These are phyloP conservation scores for Chrysemys picta DNA, from an alignment of 2,113 vertebrate genomes.

Conservation along the genomic window DNA sequence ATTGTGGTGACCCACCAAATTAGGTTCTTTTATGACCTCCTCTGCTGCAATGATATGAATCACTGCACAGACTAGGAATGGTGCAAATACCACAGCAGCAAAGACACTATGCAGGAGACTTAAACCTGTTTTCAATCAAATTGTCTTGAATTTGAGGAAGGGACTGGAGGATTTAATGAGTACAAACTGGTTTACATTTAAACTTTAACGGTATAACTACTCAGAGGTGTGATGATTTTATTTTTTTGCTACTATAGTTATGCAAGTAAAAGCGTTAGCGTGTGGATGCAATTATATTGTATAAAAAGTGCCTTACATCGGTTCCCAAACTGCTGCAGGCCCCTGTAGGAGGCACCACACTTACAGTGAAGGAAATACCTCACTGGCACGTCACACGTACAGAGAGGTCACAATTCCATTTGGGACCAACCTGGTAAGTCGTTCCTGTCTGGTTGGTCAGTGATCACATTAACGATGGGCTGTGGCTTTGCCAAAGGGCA, in stretches of 20 bases:
- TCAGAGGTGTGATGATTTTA: neutral
- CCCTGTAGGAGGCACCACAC: too few species aligned
- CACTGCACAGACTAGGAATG: neutral
- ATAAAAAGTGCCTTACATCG: neutral
- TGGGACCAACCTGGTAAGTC: neutral
- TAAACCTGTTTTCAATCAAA: neutral
- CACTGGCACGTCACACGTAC: neutral
- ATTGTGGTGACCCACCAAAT: neutral
- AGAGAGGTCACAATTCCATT: neutral
- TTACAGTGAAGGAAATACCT: neutral
- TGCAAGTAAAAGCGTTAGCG: neutral
- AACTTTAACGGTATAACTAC: neutral
- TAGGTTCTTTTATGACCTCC: neutral
- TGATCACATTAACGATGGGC: neutral
- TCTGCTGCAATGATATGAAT: neutral
- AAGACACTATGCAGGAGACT: neutral
- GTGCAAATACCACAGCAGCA: neutral
- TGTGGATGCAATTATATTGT: accelerated
- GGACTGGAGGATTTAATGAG: too few species aligned
- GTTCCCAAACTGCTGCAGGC: neutral
- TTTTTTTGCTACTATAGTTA: neutral
- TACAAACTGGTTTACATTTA: accelerated
- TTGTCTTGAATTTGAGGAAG: neutral
- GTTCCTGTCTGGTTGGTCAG: neutral
- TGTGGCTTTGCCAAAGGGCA: neutral